Evolutionary conservation across 2,113 vertebrate genomes (phyloP), one percentile per base, ranked within the genome.

Genomic region (Carassius auratus): DNA sequence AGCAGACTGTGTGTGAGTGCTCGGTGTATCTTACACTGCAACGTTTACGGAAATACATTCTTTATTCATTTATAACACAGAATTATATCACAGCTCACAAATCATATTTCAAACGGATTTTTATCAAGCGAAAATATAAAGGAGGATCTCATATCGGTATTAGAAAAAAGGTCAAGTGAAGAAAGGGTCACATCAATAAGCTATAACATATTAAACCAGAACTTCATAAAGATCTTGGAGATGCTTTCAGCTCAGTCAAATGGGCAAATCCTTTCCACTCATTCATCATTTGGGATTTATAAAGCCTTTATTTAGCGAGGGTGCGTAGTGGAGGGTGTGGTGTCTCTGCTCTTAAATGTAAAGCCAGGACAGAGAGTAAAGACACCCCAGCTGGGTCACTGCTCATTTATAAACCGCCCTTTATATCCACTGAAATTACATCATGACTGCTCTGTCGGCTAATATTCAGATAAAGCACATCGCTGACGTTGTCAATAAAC

Each of bases 21-120:
- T 15, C 19, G 5, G 15, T 66, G n/a, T 55, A 50, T 36, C 12
- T n/a, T 30, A 75, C 23, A 57, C 69, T 12, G 66, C 8, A 71
- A 30, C 57, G n/a, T 71, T 82, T 91, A 91, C 87, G 83, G 88
- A 91, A 91, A 91, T 91, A 91, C 89, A 91, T 87, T 91, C 78
- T 91, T 91, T 90, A 90, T 90, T 91, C 17, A 81, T 85, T 77
- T 77, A 84, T n/a, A 42, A 86, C 84, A 87, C 82, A 86, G 83
- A 87, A 76, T 86, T 69, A 76, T 83, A 78, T 76, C 86, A 91
- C 88, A 89, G 77, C 62, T 86, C 88, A 91, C 88, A 89, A 87
- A 89, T 78, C 81, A 87, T 89, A 88, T 90, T 86, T 89, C 83
- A 91, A 91, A 86, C 86, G 48, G 62, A 68, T 86, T 88, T 68